A percentile compares a stretch with the other conserved stretches of the same genome.
phyloP scores from a whole-genome alignment of 1,140 invertebrate genomes.

The Venturia canescens region DNA sequence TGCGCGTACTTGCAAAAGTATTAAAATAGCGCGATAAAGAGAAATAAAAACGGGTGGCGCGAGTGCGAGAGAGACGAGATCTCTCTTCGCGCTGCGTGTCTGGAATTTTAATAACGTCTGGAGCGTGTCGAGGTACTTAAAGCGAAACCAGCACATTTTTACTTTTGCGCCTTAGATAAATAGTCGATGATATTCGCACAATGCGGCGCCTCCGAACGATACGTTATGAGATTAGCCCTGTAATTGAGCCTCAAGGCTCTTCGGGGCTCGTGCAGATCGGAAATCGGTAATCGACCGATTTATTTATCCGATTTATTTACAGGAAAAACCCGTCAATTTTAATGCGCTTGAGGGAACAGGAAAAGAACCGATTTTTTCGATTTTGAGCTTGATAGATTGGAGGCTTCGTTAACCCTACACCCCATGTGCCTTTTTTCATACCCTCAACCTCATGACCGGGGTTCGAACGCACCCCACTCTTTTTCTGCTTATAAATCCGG shows the following conservation, averaged over 20 bases:
- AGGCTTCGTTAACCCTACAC: too few species aligned
- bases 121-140: constrained; percentile 21
- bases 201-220: background rate
- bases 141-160: constrained; percentile 12
- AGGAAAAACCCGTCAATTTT: background rate
- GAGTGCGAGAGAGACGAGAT: constrained; percentile 12
- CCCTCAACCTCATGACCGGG: too few species aligned
- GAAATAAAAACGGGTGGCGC: background rate
- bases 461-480: too few species aligned
- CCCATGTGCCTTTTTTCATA: too few species aligned
- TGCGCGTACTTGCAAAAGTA: background rate
- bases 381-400: too few species aligned
- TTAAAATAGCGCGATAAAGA: background rate
- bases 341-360: too few species aligned
- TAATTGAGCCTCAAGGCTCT: too few species aligned
- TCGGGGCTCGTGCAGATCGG: too few species aligned
- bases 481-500: too few species aligned
- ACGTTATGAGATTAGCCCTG: constrained; percentile 5
- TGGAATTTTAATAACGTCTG: constrained; percentile 10
- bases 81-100: constrained; percentile 12
- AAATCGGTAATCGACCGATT: too few species aligned
- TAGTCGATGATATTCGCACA: constrained; percentile 32
- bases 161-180: constrained; percentile 1
- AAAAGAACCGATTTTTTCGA: too few species aligned
- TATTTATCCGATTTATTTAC: background rate